Evolutionary conservation across 2,113 vertebrate genomes (phyloP).

Genomic region (Lasiurus borealis): DNA sequence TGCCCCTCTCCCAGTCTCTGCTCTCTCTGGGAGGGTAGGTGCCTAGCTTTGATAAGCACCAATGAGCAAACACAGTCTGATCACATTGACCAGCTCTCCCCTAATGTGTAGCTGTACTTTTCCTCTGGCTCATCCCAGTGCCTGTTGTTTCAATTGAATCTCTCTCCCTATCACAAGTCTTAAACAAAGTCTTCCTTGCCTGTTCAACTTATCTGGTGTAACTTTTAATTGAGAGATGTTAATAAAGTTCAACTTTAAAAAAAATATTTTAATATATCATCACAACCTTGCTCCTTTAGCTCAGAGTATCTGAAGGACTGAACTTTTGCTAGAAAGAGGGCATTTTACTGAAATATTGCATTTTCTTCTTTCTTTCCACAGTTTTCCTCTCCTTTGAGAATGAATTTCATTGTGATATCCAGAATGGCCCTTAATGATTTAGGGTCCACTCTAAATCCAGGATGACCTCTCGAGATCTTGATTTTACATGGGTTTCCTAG

Average conservation of each 20-base stretch:
- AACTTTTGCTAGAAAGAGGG: slow-evolving; percentile 25
- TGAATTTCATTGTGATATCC: neutral
- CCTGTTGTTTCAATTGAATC: neutral
- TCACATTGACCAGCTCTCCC: neutral
- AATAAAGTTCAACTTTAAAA: slow-evolving; percentile 44
- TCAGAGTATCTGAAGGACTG: slow-evolving; percentile 44
- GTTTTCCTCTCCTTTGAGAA: neutral
- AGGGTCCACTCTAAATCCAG: neutral
- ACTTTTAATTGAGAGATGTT: slow-evolving; percentile 13
- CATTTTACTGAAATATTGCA: neutral
- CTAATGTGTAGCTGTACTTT: neutral
- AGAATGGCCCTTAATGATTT: neutral
- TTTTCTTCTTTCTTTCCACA: neutral
- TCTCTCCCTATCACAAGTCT: neutral
- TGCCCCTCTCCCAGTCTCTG: neutral
- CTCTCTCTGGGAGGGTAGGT: neutral
- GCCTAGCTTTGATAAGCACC: neutral
- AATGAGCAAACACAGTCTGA: neutral
- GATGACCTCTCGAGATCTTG: neutral
- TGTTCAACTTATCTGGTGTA: neutral
- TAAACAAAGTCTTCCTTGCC: neutral
- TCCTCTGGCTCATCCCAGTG: neutral
- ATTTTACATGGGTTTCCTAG: neutral
- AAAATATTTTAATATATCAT: slow-evolving; percentile 73
- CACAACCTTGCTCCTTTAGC: slow-evolving; percentile 73